phyloP scores from a whole-genome alignment of 2,888 invertebrate species.

The Nephrotoma guestfalica region DNA sequence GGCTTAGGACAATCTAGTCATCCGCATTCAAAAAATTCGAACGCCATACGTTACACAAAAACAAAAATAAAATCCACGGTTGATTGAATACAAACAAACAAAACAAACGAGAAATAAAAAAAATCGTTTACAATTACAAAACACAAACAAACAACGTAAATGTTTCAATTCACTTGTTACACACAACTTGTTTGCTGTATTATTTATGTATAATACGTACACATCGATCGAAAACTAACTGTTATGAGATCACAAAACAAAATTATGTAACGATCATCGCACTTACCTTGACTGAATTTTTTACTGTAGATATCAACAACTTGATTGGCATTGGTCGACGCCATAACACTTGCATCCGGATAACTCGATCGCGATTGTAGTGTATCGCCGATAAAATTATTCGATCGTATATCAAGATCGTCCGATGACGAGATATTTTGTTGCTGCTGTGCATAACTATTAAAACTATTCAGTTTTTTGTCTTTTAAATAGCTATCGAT shows the following conservation, averaged over 20 bases:
- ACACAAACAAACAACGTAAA: neutral
- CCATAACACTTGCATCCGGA: neutral
- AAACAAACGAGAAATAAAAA: neutral
- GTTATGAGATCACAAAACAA: neutral
- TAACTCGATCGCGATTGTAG: slow-evolving; percentile 7
- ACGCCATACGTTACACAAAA: neutral
- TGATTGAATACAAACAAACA: neutral
- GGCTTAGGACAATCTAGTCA: neutral
- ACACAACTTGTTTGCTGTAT: neutral
- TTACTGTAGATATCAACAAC: neutral
- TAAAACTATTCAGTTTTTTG: slow-evolving; percentile 16
- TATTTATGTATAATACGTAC: too few species aligned
- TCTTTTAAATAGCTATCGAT: slow-evolving; percentile 32
- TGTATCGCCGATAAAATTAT: slow-evolving; percentile 20
- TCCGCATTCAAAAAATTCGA: neutral
- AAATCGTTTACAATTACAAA: neutral
- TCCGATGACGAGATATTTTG: neutral
- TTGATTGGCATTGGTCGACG: neutral
- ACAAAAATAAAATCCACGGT: neutral
- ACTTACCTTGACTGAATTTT: slow-evolving; percentile 1
- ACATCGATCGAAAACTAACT: neutral
- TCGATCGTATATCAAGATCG: slow-evolving; percentile 8
- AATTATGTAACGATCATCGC: neutral
- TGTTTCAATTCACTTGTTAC: neutral
- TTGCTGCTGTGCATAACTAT: neutral